A percentile compares a stretch with the other conserved stretches of the same genome.
phyloP scores from a whole-genome alignment of 2,797 vertebrate species.

The Potorous gilbertii region DNA sequence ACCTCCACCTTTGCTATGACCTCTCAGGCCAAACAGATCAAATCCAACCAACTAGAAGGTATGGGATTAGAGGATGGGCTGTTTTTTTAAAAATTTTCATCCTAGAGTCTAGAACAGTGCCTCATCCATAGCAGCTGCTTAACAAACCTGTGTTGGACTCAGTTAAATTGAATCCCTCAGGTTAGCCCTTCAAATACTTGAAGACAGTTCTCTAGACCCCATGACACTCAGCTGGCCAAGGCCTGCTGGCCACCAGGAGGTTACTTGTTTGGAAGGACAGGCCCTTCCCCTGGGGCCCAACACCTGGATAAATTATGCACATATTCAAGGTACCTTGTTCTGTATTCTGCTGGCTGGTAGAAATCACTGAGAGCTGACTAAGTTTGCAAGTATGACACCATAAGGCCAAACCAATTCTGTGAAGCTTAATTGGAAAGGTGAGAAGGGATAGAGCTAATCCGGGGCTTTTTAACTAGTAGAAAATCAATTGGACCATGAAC shows the following conservation, averaged over 20 bases:
- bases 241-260: background rate
- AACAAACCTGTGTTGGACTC: background rate
- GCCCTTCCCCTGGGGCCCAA: background rate
- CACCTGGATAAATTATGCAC: background rate
- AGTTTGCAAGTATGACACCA: background rate
- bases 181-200: background rate
- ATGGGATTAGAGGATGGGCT: background rate
- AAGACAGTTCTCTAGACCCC: background rate
- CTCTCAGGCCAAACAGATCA: background rate
- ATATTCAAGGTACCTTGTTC: background rate
- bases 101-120: too few relatives aligned
- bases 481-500: background rate
- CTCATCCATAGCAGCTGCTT: background rate
- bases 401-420: background rate
- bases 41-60: background rate
- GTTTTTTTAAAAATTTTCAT: background rate
- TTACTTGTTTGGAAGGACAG: background rate
- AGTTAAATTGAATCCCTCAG: background rate
- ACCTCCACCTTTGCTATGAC: background rate
- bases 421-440: background rate
- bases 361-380: background rate
- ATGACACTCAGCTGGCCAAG: background rate
- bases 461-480: background rate
- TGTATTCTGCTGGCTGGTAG: background rate
- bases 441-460: background rate